phyloP scores from a whole-genome alignment of 2,888 invertebrate genomes.

The Coelogynopora nodosa region DNA sequence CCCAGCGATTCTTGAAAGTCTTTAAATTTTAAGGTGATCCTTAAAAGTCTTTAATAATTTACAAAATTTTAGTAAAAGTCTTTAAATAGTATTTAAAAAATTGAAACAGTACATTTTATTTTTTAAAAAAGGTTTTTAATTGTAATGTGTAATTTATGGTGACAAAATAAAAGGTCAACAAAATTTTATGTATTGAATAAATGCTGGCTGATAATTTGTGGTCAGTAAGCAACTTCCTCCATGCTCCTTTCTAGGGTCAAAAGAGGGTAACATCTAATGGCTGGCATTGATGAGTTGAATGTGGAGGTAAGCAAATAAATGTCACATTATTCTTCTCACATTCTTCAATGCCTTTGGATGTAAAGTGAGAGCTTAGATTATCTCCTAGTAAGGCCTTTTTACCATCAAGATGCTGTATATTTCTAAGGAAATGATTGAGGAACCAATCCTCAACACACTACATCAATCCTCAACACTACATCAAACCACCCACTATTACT shows the following conservation, averaged over 20 bases:
- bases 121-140: too few species aligned
- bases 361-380: conserved; percentile 52
- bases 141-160: too few species aligned
- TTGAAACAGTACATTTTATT: too few species aligned
- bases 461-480: too few species aligned
- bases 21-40: too few species aligned
- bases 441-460: conserved; percentile 57
- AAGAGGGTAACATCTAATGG: conserved; percentile 58
- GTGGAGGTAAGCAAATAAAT: conserved; percentile 57
- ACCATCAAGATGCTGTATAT: conserved; percentile 51
- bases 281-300: conserved; percentile 56
- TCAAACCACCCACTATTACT: conserved; percentile 57
- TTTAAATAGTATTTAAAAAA: too few species aligned
- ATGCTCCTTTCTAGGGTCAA: conserved; percentile 53
- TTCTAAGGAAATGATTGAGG: conserved; percentile 50
- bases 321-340: conserved; percentile 56
- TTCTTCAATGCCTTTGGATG: conserved; percentile 52
- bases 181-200: neutral
- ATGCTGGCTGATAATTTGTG: neutral
- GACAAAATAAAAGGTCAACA: too few species aligned
- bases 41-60: too few species aligned
- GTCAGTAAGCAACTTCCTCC: conserved; percentile 46
- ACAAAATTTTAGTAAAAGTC: too few species aligned
- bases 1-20: too few species aligned
- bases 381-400: conserved; percentile 59